Evolutionary conservation across 2,797 vertebrate genomes (phyloP).

Genomic region (Enteromius viviparus): DNA sequence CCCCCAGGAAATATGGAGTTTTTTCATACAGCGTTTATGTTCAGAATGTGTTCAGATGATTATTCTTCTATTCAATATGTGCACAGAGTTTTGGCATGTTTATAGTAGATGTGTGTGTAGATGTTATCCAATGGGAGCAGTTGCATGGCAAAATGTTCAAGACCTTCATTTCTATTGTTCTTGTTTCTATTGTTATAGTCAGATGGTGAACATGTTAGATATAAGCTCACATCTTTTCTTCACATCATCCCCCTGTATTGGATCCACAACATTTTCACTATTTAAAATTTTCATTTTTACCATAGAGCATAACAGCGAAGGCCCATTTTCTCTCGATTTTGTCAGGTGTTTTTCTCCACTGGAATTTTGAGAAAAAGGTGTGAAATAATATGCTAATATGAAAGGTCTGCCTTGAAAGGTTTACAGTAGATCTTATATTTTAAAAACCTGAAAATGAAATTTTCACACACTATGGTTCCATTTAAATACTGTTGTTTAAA

Average conservation of each 20-base stretch:
- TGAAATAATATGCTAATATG: background rate
- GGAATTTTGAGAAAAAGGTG: background rate
- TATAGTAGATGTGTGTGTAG: slow-evolving; percentile 32
- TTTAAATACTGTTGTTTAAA: background rate
- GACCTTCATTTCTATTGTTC: slow-evolving; percentile 12
- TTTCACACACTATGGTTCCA: background rate
- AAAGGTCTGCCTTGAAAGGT: background rate
- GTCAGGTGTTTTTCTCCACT: background rate
- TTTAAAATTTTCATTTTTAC: background rate
- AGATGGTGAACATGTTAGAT: slow-evolving; percentile 10
- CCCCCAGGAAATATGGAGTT: background rate
- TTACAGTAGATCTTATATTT: no score
- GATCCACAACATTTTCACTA: background rate
- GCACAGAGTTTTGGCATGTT: slow-evolving; percentile 56
- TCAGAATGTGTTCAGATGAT: slow-evolving; percentile 8
- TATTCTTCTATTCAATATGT: slow-evolving; percentile 16
- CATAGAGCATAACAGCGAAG: background rate
- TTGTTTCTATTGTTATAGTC: background rate
- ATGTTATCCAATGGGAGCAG: slow-evolving; percentile 24
- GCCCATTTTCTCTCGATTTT: background rate
- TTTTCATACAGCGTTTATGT: background rate
- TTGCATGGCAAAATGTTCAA: slow-evolving; percentile 37
- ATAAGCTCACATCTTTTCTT: background rate
- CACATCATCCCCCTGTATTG: background rate
- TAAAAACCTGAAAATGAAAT: background rate